Evolutionary conservation across 2,888 invertebrate species (phyloP).

Genomic region (Acleris laterana): DNA sequence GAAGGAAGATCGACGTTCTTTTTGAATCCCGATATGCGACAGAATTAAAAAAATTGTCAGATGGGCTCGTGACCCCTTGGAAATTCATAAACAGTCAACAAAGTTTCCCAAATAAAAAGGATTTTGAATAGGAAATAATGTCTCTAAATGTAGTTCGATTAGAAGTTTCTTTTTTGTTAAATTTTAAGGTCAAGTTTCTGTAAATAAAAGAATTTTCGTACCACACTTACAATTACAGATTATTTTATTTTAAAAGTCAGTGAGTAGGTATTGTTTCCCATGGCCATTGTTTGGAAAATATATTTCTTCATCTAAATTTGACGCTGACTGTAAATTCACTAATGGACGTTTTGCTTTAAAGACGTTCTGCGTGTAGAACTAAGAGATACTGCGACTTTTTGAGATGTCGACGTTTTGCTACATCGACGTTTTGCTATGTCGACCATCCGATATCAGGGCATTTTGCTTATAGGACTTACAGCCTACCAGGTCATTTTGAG

Average conservation of each 20-base stretch:
- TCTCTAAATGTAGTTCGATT: background rate
- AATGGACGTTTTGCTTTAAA: too few relatives aligned
- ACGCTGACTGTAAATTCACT: too few relatives aligned
- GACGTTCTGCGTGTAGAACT: too few relatives aligned
- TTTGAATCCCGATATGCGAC: background rate
- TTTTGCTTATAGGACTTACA: background rate
- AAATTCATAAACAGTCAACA: background rate
- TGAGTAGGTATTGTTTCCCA: too few relatives aligned
- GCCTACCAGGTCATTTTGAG: background rate
- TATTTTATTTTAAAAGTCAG: too few relatives aligned
- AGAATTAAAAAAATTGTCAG: background rate
- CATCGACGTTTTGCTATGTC: background rate
- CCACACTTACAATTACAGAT: too few relatives aligned
- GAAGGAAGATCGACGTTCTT: background rate
- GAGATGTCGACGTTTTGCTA: background rate
- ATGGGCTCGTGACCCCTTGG: background rate
- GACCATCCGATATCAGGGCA: background rate
- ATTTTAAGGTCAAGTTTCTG: background rate
- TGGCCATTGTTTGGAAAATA: too few relatives aligned
- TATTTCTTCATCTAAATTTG: too few relatives aligned
- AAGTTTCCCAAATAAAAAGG: background rate
- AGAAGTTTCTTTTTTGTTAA: background rate
- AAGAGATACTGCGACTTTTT: too few relatives aligned
- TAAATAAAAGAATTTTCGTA: background rate
- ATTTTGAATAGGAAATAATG: background rate